Evolutionary conservation across 2,113 vertebrate species (phyloP), one percentile per base, ranked within the genome.

Genomic region (Neotragus moschatus): DNA sequence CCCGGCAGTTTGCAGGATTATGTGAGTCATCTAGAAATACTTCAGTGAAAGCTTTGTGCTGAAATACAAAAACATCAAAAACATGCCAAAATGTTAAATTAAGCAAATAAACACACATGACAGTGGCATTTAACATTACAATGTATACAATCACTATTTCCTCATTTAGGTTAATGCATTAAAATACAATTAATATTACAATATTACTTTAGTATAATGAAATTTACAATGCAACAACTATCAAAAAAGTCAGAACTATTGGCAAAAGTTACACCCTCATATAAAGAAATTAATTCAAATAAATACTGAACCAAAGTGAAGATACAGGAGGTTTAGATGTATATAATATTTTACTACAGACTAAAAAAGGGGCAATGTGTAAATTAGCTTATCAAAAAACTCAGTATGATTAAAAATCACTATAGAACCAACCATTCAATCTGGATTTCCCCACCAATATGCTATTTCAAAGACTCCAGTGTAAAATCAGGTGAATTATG

Each of bases 31-130:
- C 99, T 55, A 99, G 99, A 97, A 99, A 99, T 92, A 99, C 99
- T 98, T 99, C 99, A n/a, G 99, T 99, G 98, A 99, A 99, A 53
- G 99, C 99, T 97, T 99, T 99, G 97, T 99, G 99, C 99, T 99
- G 98, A 91, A 98, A 96, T 12, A 92, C 3, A 94, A 87, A 70
- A 93, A 96, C 17, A 92, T 77, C 63, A 86, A 61, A 77, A 77
- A 95, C 75, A 93, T 13, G 39, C 33, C 90, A 81, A 79, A 80
- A 66, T 11, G 81, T 95, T 90, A 96, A 85, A 66, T 84, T 8
- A 80, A 55, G 21, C 58, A 92, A 88, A 66, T 58, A 17, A 26
- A 84, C 23, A 91, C 16, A 66, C 92, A 39, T 17, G n/a, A 60
- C 36, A 51, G 3, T 55, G 36, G 25, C 45, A 92, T 45, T 82